A percentile compares a stretch with the other conserved stretches of the same genome.
Evolutionary conservation across 2,888 invertebrate genomes (phyloP).

Genomic region (Celastrina argiolus): DNA sequence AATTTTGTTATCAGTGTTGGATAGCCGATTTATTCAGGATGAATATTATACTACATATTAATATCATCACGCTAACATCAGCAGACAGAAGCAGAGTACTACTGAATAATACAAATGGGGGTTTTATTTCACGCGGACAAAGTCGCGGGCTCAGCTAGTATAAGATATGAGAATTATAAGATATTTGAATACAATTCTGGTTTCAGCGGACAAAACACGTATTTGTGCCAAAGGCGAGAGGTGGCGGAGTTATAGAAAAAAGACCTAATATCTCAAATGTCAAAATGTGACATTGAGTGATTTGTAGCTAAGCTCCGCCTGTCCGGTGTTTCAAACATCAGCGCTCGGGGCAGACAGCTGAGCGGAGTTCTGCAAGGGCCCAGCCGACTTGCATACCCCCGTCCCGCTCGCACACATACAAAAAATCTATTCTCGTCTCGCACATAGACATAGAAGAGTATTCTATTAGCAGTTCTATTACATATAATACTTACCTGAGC

Average conservation of each 20-base stretch:
- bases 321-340: constrained; percentile 80
- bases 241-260: constrained; percentile 76
- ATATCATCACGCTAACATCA: no score
- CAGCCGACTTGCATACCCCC: constrained; percentile 59
- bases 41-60: no score
- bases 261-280: constrained; percentile 79
- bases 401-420: constrained; percentile 54
- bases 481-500: constrained; percentile 72
- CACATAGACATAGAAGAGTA: constrained; percentile 60
- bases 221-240: constrained; percentile 41
- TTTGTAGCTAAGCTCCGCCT: constrained; percentile 80
- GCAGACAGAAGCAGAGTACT: no score
- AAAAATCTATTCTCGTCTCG: constrained; percentile 52
- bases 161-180: not conserved
- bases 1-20: no score
- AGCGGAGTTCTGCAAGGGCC: constrained; percentile 69
- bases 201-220: constrained; percentile 16
- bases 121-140: no score
- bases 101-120: no score
- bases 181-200: constrained; percentile 9
- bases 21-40: no score
- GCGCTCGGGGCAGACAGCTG: constrained; percentile 75
- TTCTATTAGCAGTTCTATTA: constrained; percentile 70
- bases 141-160: no score
- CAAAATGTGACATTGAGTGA: constrained; percentile 80